Evolutionary conservation across 2,888 invertebrate genomes (phyloP), one percentile per base, ranked within the genome.

Genomic region (Luperina testacea): DNA sequence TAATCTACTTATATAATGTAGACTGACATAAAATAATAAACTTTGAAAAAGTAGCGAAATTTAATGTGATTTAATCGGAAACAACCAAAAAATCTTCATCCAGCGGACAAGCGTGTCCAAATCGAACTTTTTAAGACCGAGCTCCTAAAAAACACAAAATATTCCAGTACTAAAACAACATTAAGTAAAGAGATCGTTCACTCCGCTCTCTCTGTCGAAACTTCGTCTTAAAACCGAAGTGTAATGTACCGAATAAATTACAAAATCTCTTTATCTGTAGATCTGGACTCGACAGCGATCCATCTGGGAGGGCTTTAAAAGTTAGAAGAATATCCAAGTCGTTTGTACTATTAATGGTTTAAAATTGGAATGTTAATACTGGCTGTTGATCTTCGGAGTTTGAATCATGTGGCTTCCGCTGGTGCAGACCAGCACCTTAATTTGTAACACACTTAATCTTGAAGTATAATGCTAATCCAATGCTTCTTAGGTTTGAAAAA

Each of bases 161-260:
- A 75, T 68, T 72, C 32, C 70, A 65, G 71, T 77, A 71, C 84
- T 76, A 76, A 79, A 80, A 78, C 81, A 81, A 83, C 75, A 82
- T 79, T 77, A 82, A 82, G 80, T 74, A 86, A 70, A 79, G 80
- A 79, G 80, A 88, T 85, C 80, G 74, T 82, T 81, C 82, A 86
- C 82, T 89, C 75, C 32, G 59, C 69, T 69, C 75, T 53, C 63
- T 72, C 72, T 69, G 84, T 81, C 74, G 71, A 87, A 86, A 87
- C 79, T 82, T 83, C 61, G 79, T 78, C 79, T 79, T 72, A 83
- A 90, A 85, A 72, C 78, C 79, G 65, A 78, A 81, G 78, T 79
- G 85, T 84, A 89, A 90, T 88, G 87, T 88, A 81, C 87, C 89
- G 82, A 83, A 89, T 89, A 90, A 90, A 91, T 90, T 87, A 90